Percentiles rank a stretch among this genome's conserved stretches.
Conservation (phyloP, 2,113 vertebrate genomes). For the Leptocoma aspasia region DNA sequence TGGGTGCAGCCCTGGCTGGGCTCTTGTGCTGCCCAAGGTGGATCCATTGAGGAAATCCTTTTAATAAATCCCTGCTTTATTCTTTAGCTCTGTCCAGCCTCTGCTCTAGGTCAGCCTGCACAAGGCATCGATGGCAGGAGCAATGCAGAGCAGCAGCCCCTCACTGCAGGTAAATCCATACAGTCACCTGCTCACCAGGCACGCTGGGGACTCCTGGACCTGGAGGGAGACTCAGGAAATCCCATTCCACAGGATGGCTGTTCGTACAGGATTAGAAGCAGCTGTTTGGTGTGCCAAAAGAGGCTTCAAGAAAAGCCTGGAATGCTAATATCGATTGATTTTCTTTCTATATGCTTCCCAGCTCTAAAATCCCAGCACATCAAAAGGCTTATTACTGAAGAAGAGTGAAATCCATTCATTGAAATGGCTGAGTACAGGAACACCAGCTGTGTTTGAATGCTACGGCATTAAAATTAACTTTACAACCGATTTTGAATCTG, state of each 20-base stretch:
- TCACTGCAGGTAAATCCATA: fast-evolving
- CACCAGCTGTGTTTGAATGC: not conserved
- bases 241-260: not conserved
- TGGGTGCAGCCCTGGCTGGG: too few relatives aligned
- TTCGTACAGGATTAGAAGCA: not conserved
- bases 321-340: not conserved
- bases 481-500: not conserved
- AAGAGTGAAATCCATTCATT: not conserved
- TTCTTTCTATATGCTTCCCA: not conserved
- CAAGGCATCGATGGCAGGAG: not conserved
- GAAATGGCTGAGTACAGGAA: not conserved
- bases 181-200: not conserved
- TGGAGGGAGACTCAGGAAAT: not conserved
- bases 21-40: too few relatives aligned
- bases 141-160: not conserved
- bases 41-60: too few relatives aligned
- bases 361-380: not conserved
- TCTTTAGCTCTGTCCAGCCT: too few relatives aligned
- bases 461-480: not conserved
- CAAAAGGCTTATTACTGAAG: not conserved
- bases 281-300: not conserved
- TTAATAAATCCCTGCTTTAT: too few relatives aligned
- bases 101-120: too few relatives aligned
- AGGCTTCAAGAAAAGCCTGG: not conserved
- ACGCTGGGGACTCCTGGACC: fast-evolving